Conservation (phyloP, 2,113 vertebrate species). For the Strigops habroptila region DNA sequence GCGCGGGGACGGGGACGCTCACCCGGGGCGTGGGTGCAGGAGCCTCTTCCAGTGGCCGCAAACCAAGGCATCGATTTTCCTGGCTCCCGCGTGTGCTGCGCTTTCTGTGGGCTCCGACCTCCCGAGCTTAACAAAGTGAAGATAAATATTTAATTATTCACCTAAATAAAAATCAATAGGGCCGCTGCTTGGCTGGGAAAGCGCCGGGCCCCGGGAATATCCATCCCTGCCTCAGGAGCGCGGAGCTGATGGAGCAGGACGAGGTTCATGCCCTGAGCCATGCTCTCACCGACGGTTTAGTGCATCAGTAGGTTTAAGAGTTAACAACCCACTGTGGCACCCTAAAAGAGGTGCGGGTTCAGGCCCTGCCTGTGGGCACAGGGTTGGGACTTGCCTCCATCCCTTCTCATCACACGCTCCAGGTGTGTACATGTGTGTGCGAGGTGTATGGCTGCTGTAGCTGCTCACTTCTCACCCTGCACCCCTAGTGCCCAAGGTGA, state of each 20-base stretch:
- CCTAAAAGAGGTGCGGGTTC: rapidly evolving
- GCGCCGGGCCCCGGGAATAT: conserved; percentile 14
- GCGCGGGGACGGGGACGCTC: background rate
- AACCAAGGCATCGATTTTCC: conserved; percentile 52
- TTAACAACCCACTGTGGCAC: background rate
- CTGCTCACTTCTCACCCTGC: background rate
- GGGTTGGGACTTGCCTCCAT: background rate
- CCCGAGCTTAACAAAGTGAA: conserved; percentile 80
- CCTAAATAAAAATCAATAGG: conserved; percentile 80
- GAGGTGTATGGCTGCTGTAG: background rate
- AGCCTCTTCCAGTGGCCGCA: conserved; percentile 33
- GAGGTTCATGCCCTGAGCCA: rapidly evolving
- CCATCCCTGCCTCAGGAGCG: background rate
- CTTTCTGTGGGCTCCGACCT: conserved; percentile 70
- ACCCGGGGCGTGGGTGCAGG: rapidly evolving
- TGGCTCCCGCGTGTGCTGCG: background rate
- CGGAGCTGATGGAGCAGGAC: background rate
- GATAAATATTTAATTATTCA: conserved; percentile 84
- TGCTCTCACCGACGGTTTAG: rapidly evolving
- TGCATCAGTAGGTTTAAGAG: background rate
- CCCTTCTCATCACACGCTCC: background rate
- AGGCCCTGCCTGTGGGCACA: background rate
- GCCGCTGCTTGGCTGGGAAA: conserved; percentile 63
- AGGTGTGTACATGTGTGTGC: rapidly evolving
- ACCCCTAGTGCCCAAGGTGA: rapidly evolving